Percentiles rank a stretch among this genome's conserved stretches.
Conservation (phyloP, 2,797 vertebrate genomes). For the Champsocephalus esox region DNA sequence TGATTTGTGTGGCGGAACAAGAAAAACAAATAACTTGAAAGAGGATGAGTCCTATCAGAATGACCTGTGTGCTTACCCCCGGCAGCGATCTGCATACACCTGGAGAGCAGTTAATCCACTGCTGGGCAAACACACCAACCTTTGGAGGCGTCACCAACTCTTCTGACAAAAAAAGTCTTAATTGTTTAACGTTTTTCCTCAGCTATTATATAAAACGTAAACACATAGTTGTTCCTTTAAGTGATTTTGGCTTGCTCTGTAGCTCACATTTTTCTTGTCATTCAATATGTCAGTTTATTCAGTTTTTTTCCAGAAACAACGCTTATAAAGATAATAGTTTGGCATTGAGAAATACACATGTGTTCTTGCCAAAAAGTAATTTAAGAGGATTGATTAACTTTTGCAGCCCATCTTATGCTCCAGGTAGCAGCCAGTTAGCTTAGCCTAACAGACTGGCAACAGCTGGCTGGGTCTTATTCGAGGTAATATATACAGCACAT, state of each 20-base stretch:
- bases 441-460: neutral
- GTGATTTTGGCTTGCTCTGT: neutral
- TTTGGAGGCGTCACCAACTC: neutral
- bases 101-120: constrained; percentile 51
- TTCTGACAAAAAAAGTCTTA: neutral
- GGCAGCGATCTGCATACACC: constrained; percentile 60
- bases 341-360: neutral
- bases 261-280: neutral
- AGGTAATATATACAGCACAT: no score
- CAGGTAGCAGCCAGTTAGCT: neutral
- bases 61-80: constrained; percentile 74
- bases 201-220: neutral
- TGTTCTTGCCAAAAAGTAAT: neutral
- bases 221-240: neutral
- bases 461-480: neutral
- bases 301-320: neutral
- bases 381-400: neutral
- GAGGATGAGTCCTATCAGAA: constrained; percentile 54
- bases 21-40: constrained; percentile 55
- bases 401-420: neutral
- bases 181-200: neutral
- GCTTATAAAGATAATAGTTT: neutral
- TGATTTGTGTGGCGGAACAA: constrained; percentile 30
- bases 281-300: neutral
- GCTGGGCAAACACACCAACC: constrained; percentile 36